These are phyloP conservation scores for Rhineura floridana DNA, from an alignment of 2,113 vertebrate genomes.

Conservation along the genomic window DNA sequence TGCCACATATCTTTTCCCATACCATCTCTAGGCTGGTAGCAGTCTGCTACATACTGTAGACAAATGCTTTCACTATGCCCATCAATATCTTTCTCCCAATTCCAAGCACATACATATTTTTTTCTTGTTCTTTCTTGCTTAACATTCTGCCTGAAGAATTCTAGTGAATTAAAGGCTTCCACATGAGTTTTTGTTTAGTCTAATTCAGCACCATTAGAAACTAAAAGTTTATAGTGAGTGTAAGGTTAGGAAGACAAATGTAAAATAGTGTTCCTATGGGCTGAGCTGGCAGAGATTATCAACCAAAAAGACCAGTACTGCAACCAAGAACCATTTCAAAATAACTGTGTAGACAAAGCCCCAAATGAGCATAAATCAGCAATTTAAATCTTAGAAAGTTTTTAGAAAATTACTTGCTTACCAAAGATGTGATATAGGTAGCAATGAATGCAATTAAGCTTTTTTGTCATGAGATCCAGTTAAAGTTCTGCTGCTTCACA, in stretches of 20 bases:
- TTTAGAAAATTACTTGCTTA: neutral
- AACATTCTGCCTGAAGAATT: neutral
- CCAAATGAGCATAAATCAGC: neutral
- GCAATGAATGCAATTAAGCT: neutral
- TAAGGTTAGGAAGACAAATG: neutral
- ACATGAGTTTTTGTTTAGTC: no score
- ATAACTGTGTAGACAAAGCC: neutral
- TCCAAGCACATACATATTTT: neutral
- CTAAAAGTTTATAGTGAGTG: neutral
- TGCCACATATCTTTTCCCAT: neutral
- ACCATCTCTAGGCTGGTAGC: no score
- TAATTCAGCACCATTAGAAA: neutral
- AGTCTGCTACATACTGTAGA: neutral
- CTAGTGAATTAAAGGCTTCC: no score
- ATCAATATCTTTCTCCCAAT: neutral
- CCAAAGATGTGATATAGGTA: neutral
- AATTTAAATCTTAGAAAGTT: neutral
- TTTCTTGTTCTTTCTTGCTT: neutral
- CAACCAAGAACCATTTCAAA: neutral
- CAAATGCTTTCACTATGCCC: no score
- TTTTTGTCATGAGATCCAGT: neutral
- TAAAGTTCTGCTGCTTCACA: neutral
- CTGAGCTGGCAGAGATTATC: neutral
- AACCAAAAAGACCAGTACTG: neutral
- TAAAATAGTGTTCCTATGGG: neutral